Base-by-base conservation (phyloP, 2,113 vertebrate genomes). In the Cygnus atratus region DNA sequence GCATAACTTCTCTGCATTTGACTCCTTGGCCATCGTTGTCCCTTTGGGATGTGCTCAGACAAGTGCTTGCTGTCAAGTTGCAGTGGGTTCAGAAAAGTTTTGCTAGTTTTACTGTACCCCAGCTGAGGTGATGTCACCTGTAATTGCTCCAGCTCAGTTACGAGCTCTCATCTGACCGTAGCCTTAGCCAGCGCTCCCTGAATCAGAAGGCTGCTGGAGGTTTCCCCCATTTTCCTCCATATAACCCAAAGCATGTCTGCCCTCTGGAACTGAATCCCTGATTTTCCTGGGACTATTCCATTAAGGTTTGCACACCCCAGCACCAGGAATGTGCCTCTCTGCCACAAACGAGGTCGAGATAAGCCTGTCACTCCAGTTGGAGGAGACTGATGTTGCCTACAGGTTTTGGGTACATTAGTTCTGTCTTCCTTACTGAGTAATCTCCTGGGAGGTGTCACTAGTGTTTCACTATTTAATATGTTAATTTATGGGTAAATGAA, bases 351-450 rank as follows among this genome's bases (percentile, higher is more conserved):
- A 79, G 74, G 89, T 95, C 92, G 91, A 78, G 95, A 87, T 50
- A 84, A 95, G 90, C 92, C 88, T 94, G 92, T 94, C 84, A 15
- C 95, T 96, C 95, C 92, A 93, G 93, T 88, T 93, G 80, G 93
- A 92, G 88, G 58, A 93, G 95, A n/a, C 35, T 57, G 83, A 61
- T 84, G 74, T 90, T 87, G 92, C 86, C 88, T 89, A 77, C 77
- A 90, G 91, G 62, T 96, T 96, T 93, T 72, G 92, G 58, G 92
- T 94, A 63, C 83, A 31, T 91, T 93, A 88, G 58, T 66, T 92
- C 66, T 94, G 80, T 94, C 92, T 90, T 84, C 29, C 28, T 62
- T 54, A 67, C 90, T 78, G 76, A 96, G 48, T 65, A 90, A 79
- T 84, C 59, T 87, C 80, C 41, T 72, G 77, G 93, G 92, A 96